Base-by-base conservation (phyloP, 2,888 invertebrate genomes). In the Rhyacophila evoluta region DNA sequence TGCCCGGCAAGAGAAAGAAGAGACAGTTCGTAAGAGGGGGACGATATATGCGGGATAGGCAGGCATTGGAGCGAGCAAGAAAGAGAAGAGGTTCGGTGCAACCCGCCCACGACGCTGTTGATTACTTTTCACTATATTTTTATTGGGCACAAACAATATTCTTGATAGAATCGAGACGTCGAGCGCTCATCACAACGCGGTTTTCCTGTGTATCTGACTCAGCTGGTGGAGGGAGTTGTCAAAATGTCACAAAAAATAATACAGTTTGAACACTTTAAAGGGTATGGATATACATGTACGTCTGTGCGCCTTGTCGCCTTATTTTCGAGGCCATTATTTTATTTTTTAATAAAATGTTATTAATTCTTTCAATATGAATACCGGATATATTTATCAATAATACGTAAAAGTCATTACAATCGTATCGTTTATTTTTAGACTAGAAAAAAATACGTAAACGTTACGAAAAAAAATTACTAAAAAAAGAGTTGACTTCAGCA, bases 121-220 rank as follows among this genome's bases (percentile, higher is more conserved):
- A 55, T 55, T 55, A 55, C 55, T 55, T 55, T 55, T 55, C 55
- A 55, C 55, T 55, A 55, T 25, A 55, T 55, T 55, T 55, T 55
- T 55, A 55, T 55, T 55, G 55, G 8, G 55, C 55, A 55, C 29
- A 55, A 55, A 55, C 55, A 25, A 55, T 55, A 55, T 55, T 55
- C 55, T 55, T 25, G 55, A 55, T 55, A 55, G 25, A 55, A 55
- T 55, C 55, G 25, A 55, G 55, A 15, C 15, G 55, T 19, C 55
- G 55, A 55, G 55, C 10, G 55, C 15, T 19, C 55, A 10, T 19
- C 55, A 55, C 55, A 55, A 19, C 55, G 55, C 10, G 10, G 55
- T 55, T 55, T 55, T 55, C 55, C 19, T 19, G 55, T 55, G 25
- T 55, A 55, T 19, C 19, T 55, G 55, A 19, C n/a, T n/a, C n/a